Percentiles rank a stretch among this genome's conserved stretches.
Evolutionary conservation across 2,888 invertebrate species (phyloP).

Genomic region (Apoderus coryli): DNA sequence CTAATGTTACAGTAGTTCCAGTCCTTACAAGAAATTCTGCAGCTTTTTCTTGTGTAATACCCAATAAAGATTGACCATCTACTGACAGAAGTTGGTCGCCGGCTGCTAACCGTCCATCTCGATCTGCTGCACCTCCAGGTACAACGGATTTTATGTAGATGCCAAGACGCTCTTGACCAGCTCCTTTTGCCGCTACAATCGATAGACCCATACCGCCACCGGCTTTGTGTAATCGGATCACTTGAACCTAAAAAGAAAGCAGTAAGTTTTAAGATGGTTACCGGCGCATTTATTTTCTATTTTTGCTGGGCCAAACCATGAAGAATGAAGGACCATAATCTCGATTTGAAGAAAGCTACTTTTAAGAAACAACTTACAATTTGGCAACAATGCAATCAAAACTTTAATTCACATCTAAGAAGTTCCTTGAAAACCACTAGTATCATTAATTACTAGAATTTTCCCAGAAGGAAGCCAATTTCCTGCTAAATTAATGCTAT

Average conservation of each 20-base stretch:
- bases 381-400: too few species aligned
- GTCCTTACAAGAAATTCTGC: slow-evolving; percentile 92
- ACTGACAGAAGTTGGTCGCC: slow-evolving; percentile 96
- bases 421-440: too few species aligned
- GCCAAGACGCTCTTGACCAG: slow-evolving; percentile 50
- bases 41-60: slow-evolving; percentile 73
- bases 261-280: too few species aligned
- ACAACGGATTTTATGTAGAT: slow-evolving; percentile 99
- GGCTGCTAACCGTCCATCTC: slow-evolving; percentile 86
- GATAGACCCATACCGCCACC: slow-evolving; percentile 96
- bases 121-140: slow-evolving; percentile 80
- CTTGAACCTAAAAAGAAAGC: slow-evolving; percentile 40
- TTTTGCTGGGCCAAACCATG: neutral
- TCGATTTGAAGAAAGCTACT: too few species aligned
- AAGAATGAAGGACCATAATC: neutral
- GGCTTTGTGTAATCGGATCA: slow-evolving; percentile 84
- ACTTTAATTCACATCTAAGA: too few species aligned
- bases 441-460: too few species aligned
- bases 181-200: slow-evolving; percentile 87
- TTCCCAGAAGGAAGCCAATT: too few species aligned
- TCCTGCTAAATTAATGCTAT: too few species aligned
- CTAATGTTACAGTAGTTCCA: slow-evolving; percentile 83
- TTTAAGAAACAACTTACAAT: too few species aligned
- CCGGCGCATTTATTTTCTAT: neutral
- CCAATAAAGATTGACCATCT: slow-evolving; percentile 71